phyloP scores from a whole-genome alignment of 2,888 invertebrate species.

The Athrips mouffetella region DNA sequence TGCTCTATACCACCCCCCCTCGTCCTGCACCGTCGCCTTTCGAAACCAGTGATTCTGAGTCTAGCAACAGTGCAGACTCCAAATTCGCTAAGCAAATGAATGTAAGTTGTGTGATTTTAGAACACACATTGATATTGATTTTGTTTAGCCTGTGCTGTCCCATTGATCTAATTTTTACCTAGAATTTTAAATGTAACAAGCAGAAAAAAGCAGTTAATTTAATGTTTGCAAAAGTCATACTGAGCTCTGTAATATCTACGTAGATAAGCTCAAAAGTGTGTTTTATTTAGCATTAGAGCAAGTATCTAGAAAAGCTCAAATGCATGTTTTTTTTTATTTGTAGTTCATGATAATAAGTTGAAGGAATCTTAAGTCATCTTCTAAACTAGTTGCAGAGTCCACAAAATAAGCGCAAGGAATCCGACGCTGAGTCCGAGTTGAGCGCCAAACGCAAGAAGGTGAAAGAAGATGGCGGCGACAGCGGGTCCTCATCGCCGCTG shows the following conservation, averaged over 20 bases:
- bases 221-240: too few species aligned
- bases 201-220: too few species aligned
- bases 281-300: too few species aligned
- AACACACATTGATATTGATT: too few species aligned
- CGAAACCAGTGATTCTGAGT: slow-evolving; percentile 77
- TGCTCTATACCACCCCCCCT: slow-evolving; percentile 79
- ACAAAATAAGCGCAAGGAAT: slow-evolving; percentile 81
- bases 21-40: slow-evolving; percentile 68
- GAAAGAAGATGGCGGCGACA: slow-evolving; percentile 58
- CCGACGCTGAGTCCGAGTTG: slow-evolving; percentile 82
- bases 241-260: too few species aligned
- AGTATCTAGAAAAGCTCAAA: too few species aligned
- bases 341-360: too few species aligned
- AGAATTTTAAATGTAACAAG: too few species aligned
- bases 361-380: neutral
- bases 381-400: slow-evolving; percentile 62
- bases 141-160: too few species aligned
- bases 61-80: slow-evolving; percentile 68
- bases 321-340: too few species aligned
- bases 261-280: too few species aligned
- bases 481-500: slow-evolving; percentile 54
- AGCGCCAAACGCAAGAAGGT: slow-evolving; percentile 61
- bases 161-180: too few species aligned
- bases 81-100: slow-evolving; percentile 56
- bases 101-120: slow-evolving; percentile 40